Evolutionary conservation across 2,888 invertebrate genomes (phyloP).

Genomic region (Cotesia congregata): DNA sequence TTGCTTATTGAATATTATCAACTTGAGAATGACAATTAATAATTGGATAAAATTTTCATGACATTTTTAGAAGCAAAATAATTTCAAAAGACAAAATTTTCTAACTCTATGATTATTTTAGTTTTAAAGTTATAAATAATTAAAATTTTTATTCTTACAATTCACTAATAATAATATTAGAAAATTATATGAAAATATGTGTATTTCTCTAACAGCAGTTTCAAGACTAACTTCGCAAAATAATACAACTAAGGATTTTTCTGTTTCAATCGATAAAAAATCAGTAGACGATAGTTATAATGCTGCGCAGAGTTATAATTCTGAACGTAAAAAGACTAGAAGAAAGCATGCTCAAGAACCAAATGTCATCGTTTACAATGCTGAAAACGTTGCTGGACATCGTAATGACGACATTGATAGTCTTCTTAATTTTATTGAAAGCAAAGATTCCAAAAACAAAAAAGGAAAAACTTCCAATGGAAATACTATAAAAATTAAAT

Average conservation of each 20-base stretch:
- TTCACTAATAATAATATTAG: neutral
- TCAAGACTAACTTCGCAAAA: conserved; percentile 59
- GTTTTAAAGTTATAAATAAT: too few species aligned
- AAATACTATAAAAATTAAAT: conserved; percentile 64
- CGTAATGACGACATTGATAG: conserved; percentile 84
- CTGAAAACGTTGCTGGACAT: conserved; percentile 82
- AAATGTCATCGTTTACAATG: conserved; percentile 68
- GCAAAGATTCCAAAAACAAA: conserved; percentile 69
- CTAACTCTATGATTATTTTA: too few species aligned
- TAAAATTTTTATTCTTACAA: neutral
- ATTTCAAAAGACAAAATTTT: too few species aligned
- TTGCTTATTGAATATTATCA: neutral
- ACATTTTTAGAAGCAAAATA: too few species aligned
- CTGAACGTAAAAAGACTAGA: conserved; percentile 63
- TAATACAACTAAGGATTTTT: conserved; percentile 56
- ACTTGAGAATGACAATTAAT: neutral
- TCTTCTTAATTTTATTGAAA: conserved; percentile 84
- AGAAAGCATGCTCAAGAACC: conserved; percentile 66
- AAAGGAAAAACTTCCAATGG: conserved; percentile 65
- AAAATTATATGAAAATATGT: neutral
- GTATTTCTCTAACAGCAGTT: conserved; percentile 50
- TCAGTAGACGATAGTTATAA: conserved; percentile 87
- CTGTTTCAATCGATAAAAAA: conserved; percentile 72
- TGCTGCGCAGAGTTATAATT: conserved; percentile 73
- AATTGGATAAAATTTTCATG: too few species aligned